phyloP scores from a whole-genome alignment of 1,140 invertebrate species.

The Drosophila nigrodunni region DNA sequence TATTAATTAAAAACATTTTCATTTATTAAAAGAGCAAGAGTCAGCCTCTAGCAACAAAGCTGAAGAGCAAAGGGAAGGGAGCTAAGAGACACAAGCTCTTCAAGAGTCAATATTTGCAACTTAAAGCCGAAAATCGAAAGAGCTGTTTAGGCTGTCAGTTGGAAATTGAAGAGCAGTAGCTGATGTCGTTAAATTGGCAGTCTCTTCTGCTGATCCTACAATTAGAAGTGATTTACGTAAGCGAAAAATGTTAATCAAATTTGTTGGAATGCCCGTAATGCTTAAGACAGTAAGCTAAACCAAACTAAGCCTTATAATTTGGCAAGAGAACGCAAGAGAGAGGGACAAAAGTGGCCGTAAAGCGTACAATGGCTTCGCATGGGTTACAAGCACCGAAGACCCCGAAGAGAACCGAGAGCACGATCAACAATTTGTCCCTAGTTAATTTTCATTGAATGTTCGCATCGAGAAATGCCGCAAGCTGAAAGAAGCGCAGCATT shows the following conservation, averaged over 20 bases:
- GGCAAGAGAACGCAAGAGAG: not conserved
- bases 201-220: not conserved
- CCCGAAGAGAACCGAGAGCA: not conserved
- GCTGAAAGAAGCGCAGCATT: slow-evolving; percentile 23
- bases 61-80: not conserved
- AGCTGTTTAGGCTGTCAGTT: not conserved
- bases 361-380: slow-evolving; percentile 40
- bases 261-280: not conserved
- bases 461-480: slow-evolving; percentile 12
- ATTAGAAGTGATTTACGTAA: slow-evolving; percentile 17
- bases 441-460: slow-evolving; percentile 42
- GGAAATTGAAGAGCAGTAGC: no score
- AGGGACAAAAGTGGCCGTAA: slow-evolving; percentile 18
- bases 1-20: slow-evolving; percentile 80
- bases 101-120: not conserved
- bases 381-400: not conserved
- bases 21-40: slow-evolving; percentile 75
- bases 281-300: not conserved
- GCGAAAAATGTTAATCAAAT: slow-evolving; percentile 11
- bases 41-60: slow-evolving; percentile 6
- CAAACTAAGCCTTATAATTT: slow-evolving; percentile 41
- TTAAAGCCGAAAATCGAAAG: not conserved
- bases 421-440: slow-evolving; percentile 52
- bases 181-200: no score
- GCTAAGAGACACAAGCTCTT: not conserved